Percentiles rank a stretch among this genome's conserved stretches.
These are phyloP conservation scores for Maniola hyperantus DNA, from an alignment of 2,888 invertebrate species.

Conservation along the genomic window DNA sequence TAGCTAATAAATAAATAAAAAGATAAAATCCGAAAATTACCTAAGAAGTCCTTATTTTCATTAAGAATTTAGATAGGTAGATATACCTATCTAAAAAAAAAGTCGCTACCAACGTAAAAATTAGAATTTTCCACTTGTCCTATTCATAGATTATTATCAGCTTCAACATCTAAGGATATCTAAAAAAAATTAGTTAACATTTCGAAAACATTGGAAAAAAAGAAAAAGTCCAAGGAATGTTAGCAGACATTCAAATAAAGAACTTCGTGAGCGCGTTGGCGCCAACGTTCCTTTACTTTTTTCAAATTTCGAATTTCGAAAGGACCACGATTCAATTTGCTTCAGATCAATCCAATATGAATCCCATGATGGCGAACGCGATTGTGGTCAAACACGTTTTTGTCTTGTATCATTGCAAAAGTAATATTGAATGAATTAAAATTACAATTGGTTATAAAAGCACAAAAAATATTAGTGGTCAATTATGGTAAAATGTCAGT, in stretches of 20 bases:
- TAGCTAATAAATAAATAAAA: too few relatives aligned
- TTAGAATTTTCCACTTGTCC: too few relatives aligned
- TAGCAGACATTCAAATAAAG: slow-evolving; percentile 72
- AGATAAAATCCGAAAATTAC: too few relatives aligned
- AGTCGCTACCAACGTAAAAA: too few relatives aligned
- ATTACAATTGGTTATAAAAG: too few relatives aligned
- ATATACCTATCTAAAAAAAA: too few relatives aligned
- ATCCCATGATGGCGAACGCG: slow-evolving; percentile 44
- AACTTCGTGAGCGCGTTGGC: slow-evolving; percentile 73
- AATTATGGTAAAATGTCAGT: too few relatives aligned
- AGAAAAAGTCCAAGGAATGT: slow-evolving; percentile 58
- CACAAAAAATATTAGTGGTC: too few relatives aligned
- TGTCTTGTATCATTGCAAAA: slow-evolving; percentile 24
- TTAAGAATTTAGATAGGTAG: too few relatives aligned
- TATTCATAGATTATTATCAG: too few relatives aligned
- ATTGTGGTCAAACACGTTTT: slow-evolving; percentile 34
- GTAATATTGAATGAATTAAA: background rate
- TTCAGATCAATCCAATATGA: slow-evolving; percentile 50
- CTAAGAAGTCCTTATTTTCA: too few relatives aligned
- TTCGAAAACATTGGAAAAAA: slow-evolving; percentile 42
- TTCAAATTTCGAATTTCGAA: slow-evolving; percentile 54
- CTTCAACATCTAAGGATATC: too few relatives aligned
- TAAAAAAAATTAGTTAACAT: slow-evolving; percentile 24
- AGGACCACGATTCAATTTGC: slow-evolving; percentile 71
- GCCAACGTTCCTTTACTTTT: slow-evolving; percentile 76